Percentiles rank a stretch among this genome's conserved stretches.
These are phyloP conservation scores for Oreochromis aureus DNA, from an alignment of 2,113 vertebrate genomes.

Conservation along the genomic window DNA sequence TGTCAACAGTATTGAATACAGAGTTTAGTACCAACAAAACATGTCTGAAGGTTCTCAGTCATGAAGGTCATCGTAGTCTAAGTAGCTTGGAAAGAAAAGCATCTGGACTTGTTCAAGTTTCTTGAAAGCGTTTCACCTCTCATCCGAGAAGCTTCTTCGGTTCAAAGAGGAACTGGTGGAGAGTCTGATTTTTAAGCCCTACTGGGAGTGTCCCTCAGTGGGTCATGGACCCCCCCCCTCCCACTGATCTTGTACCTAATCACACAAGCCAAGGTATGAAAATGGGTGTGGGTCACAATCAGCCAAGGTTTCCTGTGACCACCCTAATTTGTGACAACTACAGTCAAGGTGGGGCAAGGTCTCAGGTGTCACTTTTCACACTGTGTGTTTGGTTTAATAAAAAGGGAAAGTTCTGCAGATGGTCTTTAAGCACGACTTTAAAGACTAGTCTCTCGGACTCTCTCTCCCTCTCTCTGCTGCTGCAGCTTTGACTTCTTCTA, in stretches of 20 bases:
- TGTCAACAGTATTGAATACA: not conserved
- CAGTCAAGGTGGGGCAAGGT: rapidly evolving
- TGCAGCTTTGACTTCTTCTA: not conserved
- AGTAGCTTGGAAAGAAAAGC: not conserved
- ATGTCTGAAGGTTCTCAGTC: not conserved
- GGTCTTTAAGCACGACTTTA: not conserved
- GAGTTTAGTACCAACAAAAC: not conserved
- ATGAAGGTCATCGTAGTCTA: not conserved
- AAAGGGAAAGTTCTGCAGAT: not conserved
- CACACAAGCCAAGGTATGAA: not conserved
- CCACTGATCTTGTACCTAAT: not conserved
- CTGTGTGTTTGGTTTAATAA: not conserved
- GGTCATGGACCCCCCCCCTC: not conserved
- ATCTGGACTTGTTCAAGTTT: rapidly evolving
- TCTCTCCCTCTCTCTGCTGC: not conserved
- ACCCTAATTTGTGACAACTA: not conserved
- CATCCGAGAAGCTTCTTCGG: not conserved
- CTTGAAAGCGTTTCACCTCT: not conserved
- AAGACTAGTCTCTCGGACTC: not conserved
- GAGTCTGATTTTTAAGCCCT: not conserved
- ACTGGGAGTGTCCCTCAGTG: not conserved
- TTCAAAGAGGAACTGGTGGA: not conserved
- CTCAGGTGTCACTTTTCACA: not conserved
- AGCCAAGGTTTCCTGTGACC: not conserved
- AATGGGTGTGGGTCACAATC: rapidly evolving